Evolutionary conservation across 1,140 invertebrate genomes (phyloP).

Genomic region (Ylistrum balloti): DNA sequence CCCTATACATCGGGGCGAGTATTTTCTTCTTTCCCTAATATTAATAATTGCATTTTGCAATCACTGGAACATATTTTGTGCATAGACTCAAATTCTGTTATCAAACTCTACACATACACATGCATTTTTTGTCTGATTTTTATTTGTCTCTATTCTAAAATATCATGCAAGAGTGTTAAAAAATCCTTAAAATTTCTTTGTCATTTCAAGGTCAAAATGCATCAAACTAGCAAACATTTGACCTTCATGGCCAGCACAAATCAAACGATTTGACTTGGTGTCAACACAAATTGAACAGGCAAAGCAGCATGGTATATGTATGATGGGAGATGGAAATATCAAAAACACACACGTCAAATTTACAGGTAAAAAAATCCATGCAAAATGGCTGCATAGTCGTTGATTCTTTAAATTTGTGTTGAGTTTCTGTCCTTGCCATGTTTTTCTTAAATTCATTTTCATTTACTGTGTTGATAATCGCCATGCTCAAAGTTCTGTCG

Average conservation of each 20-base stretch:
- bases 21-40: not conserved
- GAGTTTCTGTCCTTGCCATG: too few relatives aligned
- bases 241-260: not conserved
- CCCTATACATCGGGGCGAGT: not conserved
- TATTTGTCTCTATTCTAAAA: not conserved
- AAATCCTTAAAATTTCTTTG: not conserved
- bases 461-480: too few relatives aligned
- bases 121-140: not conserved
- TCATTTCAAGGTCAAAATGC: not conserved
- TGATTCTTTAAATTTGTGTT: too few relatives aligned
- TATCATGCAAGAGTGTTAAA: conserved; percentile 30
- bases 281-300: conserved; percentile 58
- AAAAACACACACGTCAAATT: not conserved
- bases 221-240: not conserved
- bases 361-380: not conserved
- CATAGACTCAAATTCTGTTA: not conserved
- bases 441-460: too few relatives aligned
- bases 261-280: too few relatives aligned
- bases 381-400: not conserved
- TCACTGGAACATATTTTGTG: not conserved
- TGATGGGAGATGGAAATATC: conserved; percentile 33
- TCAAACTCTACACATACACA: not conserved
- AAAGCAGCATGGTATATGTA: conserved; percentile 42
- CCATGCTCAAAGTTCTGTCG: too few relatives aligned
- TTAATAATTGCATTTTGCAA: not conserved